Conservation (phyloP, 2,797 vertebrate genomes). For the Sylvia borin region DNA sequence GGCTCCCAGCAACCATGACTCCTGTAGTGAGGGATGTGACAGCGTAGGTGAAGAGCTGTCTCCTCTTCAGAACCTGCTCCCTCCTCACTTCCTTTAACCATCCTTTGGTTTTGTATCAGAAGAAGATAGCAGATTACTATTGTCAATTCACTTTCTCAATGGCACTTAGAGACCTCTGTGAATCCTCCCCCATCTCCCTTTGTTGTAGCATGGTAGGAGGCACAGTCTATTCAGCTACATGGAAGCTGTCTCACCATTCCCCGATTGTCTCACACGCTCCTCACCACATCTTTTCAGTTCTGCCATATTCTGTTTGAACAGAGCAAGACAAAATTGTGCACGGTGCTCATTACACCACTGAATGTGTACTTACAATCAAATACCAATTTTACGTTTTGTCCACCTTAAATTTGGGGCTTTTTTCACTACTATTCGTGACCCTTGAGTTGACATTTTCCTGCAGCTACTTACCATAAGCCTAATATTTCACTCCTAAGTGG, state of each 20-base stretch:
- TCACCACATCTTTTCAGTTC: not conserved
- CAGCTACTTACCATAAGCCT: not conserved
- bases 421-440: not conserved
- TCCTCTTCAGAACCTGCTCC: not conserved
- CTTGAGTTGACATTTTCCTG: not conserved
- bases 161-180: not conserved
- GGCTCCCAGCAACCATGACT: not conserved
- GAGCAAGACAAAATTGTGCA: not conserved
- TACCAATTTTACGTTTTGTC: not conserved
- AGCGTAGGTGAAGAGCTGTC: not conserved
- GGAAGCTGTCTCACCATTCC: not conserved
- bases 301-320: not conserved
- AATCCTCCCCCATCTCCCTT: not conserved
- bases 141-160: not conserved
- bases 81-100: not conserved
- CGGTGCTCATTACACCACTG: rapidly evolving
- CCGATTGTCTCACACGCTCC: not conserved
- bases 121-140: not conserved
- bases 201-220: not conserved
- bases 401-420: not conserved
- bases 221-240: not conserved
- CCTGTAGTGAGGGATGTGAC: not conserved
- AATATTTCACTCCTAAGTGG: not conserved
- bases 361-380: not conserved
- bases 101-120: not conserved